Evolutionary conservation across 2,888 invertebrate species (phyloP), one percentile per base, ranked within the genome.

Genomic region (Monopis laevigella): DNA sequence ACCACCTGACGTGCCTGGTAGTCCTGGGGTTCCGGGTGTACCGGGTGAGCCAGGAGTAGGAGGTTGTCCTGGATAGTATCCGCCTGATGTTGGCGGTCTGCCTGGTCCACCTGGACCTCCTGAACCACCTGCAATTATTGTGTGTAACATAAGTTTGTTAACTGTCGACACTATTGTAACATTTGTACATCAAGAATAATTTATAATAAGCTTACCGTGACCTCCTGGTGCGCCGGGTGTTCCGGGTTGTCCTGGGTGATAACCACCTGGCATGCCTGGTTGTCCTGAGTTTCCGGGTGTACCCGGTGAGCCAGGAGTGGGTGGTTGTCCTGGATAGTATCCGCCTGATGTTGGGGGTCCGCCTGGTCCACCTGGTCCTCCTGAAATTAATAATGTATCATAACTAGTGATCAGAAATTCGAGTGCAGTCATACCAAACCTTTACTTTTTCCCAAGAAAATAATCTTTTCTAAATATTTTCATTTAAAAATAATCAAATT

Each of bases 291-390:
- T 16, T 1, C 51, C 53, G 0, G 50, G 50, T 1, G 45, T 24
- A 0, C 59, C 56, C 13, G 59, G 56, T 2, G 48, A 40, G 3
- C 62, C 64, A 0, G 68, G 59, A 1, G 51, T 43, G 4, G 64
- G 59, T 2, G 57, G 55, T 2, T 50, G 45, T 54, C 42, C 59
- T 53, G 12, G 80, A 8, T 32, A 14, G 24, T 24, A 24, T 7
- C 24, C 24, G n/a, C 34, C 34, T 7, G 34, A 16, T 3, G 11
- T 12, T 2, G 53, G 54, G 2, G 51, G 34, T n/a, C 48, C 78
- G 2, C 50, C 59, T 1, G 52, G 52, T 1, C 48, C 10, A 0
- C 69, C 71, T 12, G 82, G 83, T 2, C 58, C 62, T 16, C 74
- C 78, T 0, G 86, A 5, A 10, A 5, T 10, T 24, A 5, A 5